Conservation (phyloP, 2,888 invertebrate genomes). For the Leucoptera coffeella region DNA sequence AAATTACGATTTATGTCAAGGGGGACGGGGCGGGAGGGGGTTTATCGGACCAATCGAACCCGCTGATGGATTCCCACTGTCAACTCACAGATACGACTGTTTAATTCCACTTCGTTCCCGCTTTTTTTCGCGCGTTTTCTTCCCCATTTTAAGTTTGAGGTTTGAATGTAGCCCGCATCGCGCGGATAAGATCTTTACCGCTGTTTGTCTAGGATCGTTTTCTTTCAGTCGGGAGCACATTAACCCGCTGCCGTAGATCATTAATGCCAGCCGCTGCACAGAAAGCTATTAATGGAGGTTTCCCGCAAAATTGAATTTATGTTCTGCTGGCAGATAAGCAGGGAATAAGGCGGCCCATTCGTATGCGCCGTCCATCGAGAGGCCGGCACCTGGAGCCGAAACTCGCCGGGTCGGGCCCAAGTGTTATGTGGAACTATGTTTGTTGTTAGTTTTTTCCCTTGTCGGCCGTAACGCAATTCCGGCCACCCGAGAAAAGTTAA, state of each 20-base stretch:
- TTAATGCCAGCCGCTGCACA: too few species aligned
- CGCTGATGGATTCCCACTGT: slow-evolving; percentile 38
- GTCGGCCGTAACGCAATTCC: slow-evolving; percentile 36
- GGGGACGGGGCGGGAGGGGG: slow-evolving; percentile 9
- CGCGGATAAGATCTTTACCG: too few species aligned
- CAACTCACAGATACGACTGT: slow-evolving; percentile 32
- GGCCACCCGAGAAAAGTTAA: slow-evolving; percentile 28
- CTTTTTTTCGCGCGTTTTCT: slow-evolving; percentile 25
- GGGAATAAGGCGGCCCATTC: too few species aligned
- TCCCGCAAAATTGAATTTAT: too few species aligned
- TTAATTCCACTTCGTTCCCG: slow-evolving; percentile 36
- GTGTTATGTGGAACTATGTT: slow-evolving; percentile 23
- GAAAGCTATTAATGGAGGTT: too few species aligned
- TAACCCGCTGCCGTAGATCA: too few species aligned
- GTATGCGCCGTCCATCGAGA: too few species aligned
- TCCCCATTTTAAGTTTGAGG: slow-evolving; percentile 14
- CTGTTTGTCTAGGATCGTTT: too few species aligned
- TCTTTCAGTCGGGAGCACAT: too few species aligned
- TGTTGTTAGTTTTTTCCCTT: slow-evolving; percentile 29
- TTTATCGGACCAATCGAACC: slow-evolving; percentile 23
- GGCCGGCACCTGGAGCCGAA: too few species aligned
- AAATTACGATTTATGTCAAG: slow-evolving; percentile 30
- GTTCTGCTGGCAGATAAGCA: too few species aligned
- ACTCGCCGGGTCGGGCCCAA: too few species aligned
- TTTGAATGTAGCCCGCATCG: slow-evolving; percentile 4